Conservation (phyloP, 2,113 vertebrate species). For the Phaethornis superciliosus region DNA sequence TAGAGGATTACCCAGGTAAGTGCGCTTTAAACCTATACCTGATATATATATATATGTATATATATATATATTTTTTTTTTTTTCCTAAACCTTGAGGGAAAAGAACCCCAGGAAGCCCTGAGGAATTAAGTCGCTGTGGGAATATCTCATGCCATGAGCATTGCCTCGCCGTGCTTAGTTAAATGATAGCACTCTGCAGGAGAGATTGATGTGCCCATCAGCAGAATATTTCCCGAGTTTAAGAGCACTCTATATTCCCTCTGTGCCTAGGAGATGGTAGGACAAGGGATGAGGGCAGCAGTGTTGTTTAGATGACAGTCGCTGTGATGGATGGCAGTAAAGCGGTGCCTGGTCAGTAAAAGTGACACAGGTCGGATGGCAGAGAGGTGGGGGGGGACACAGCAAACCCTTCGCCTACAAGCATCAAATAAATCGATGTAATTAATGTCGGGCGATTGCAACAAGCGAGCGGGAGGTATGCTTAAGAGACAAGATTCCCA, state of each 20-base stretch:
- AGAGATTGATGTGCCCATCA: not conserved
- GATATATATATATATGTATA: too few species aligned
- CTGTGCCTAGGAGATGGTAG: not conserved
- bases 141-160: not conserved
- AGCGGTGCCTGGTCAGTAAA: not conserved
- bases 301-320: not conserved
- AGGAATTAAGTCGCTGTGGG: not conserved
- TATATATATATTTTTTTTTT: not conserved
- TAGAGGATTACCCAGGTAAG: slow-evolving; percentile 8
- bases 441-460: not conserved
- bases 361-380: not conserved
- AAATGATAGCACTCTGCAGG: not conserved
- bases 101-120: not conserved
- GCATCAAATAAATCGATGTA: slow-evolving; percentile 14
- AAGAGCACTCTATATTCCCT: not conserved
- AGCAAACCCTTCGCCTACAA: not conserved
- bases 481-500: not conserved
- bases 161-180: not conserved
- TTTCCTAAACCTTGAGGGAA: not conserved
- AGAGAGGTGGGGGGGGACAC: not conserved
- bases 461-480: not conserved
- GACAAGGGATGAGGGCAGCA: not conserved
- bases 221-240: not conserved
- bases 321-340: not conserved
- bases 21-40: not conserved